Conservation (phyloP, 2,113 vertebrate species). For the Paradoxurus hermaphroditus region DNA sequence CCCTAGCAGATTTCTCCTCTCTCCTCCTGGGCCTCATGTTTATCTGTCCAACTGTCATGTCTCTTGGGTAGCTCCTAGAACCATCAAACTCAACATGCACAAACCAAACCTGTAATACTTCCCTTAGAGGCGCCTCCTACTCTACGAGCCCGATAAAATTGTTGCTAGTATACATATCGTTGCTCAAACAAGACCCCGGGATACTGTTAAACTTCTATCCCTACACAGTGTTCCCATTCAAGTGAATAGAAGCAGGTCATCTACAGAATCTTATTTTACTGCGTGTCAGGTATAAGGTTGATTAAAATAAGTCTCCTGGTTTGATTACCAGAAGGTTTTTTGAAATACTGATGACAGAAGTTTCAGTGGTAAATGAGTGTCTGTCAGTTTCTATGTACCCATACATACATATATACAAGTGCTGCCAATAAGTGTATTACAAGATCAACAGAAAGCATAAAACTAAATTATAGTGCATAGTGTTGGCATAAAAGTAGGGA, state of each 20-base stretch:
- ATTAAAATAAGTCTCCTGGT: neutral
- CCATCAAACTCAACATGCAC: neutral
- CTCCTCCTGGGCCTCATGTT: neutral
- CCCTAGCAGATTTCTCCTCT: neutral
- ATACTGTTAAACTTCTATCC: neutral
- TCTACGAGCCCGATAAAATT: neutral
- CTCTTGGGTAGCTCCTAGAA: neutral
- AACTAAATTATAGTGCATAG: neutral
- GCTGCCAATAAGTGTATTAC: neutral
- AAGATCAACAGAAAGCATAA: neutral
- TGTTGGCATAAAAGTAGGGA: neutral
- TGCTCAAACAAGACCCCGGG: neutral
- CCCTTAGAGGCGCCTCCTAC: neutral
- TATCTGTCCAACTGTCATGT: neutral
- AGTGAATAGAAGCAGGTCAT: neutral
- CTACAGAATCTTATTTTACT: neutral
- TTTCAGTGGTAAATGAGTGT: neutral
- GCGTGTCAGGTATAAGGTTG: neutral
- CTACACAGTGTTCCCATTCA: neutral
- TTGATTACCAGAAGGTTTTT: neutral
- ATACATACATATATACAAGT: accelerated
- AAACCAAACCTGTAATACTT: neutral
- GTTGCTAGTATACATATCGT: neutral
- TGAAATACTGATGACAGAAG: neutral
- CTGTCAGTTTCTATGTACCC: accelerated